Conservation (phyloP, 2,113 vertebrate species). For the Platysteira castanea region DNA sequence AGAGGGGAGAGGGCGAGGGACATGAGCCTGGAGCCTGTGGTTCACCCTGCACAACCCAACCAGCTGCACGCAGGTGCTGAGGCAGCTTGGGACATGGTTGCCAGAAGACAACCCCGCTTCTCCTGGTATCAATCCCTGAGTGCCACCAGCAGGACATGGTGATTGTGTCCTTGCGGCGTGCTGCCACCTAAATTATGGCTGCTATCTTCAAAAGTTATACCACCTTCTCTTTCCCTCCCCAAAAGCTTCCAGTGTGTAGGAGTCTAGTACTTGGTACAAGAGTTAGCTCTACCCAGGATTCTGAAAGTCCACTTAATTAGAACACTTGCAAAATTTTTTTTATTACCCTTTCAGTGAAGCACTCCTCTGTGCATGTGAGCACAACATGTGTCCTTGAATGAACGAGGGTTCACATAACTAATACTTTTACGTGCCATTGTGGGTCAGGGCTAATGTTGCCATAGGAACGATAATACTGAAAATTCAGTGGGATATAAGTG, state of each 20-base stretch:
- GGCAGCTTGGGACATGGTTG: not conserved
- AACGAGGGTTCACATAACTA: not conserved
- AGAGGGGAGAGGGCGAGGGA: fast-evolving
- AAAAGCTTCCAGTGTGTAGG: not conserved
- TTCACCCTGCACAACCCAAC: not conserved
- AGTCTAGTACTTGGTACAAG: not conserved
- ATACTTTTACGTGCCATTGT: not conserved
- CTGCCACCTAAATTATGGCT: not conserved
- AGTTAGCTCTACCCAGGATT: not conserved
- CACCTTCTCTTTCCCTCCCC: not conserved
- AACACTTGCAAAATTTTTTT: not conserved
- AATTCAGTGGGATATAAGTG: not conserved
- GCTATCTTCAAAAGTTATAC: not conserved
- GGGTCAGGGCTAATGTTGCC: not conserved
- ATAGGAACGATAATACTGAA: not conserved
- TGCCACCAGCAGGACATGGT: not conserved
- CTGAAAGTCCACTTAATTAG: not conserved
- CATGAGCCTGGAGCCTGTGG: not conserved
- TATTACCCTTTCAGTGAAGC: not conserved
- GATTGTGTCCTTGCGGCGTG: fast-evolving
- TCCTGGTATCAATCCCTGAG: fast-evolving
- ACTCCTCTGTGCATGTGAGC: not conserved
- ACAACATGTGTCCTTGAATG: not conserved
- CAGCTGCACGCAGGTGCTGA: not conserved
- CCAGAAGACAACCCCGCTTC: not conserved